Conservation (phyloP, 2,797 vertebrate genomes). For the Carduelis carduelis region DNA sequence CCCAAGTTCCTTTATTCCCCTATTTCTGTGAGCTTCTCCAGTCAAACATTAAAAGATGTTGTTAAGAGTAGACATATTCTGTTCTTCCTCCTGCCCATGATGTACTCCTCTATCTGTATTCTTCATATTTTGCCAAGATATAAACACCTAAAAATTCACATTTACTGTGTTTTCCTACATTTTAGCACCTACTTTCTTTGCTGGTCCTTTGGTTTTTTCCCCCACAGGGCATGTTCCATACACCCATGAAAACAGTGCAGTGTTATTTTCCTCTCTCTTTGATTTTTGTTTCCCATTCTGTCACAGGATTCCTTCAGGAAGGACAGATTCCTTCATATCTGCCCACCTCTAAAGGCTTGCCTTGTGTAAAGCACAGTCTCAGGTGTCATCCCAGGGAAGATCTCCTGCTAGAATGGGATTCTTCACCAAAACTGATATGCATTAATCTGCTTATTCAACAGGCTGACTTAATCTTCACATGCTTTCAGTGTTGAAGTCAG, state of each 20-base stretch:
- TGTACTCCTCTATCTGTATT: background rate
- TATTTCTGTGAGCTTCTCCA: accelerated
- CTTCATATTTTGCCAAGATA: background rate
- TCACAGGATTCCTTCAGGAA: accelerated
- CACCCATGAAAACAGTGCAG: background rate
- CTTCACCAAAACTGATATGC: background rate
- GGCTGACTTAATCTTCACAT: background rate
- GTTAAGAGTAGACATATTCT: background rate
- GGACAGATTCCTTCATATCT: background rate
- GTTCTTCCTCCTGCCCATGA: background rate
- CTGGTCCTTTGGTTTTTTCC: background rate
- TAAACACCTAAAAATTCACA: background rate
- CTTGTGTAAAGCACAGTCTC: background rate
- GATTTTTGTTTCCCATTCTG: background rate
- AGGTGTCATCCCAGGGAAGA: background rate
- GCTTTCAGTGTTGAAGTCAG: background rate
- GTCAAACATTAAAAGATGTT: background rate
- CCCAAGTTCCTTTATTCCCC: background rate
- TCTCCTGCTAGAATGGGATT: background rate
- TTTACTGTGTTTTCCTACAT: background rate
- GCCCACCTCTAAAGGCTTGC: background rate
- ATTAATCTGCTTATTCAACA: background rate
- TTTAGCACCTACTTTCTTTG: background rate
- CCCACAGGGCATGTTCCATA: background rate
- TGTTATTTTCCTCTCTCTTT: background rate